A percentile compares a stretch with the other conserved stretches of the same genome.
Evolutionary conservation across 2,797 vertebrate genomes (phyloP).

Genomic region (Melanotaenia boesemani): DNA sequence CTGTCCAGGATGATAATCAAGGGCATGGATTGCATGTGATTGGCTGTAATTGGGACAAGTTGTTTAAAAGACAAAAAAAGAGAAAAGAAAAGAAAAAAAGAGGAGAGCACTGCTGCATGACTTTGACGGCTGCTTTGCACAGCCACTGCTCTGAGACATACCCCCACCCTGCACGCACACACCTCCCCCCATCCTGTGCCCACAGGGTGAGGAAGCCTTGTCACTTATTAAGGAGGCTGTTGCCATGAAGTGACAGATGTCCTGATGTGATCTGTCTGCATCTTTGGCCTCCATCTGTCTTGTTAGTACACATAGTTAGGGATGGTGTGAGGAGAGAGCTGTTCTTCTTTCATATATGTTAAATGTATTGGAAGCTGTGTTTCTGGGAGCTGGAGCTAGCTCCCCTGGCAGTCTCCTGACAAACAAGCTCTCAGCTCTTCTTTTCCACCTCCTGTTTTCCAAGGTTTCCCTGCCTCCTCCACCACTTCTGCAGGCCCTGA

Average conservation of each 20-base stretch:
- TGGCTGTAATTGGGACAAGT: slow-evolving; percentile 84
- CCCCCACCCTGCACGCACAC: slow-evolving; percentile 32
- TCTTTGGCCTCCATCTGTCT: slow-evolving; percentile 86
- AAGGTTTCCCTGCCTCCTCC: slow-evolving; percentile 79
- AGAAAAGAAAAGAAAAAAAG: background rate
- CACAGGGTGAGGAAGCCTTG: slow-evolving; percentile 85
- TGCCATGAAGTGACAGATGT: slow-evolving; percentile 95
- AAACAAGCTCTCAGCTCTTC: slow-evolving; percentile 60
- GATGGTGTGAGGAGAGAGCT: slow-evolving; percentile 83
- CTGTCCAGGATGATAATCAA: slow-evolving; percentile 69
- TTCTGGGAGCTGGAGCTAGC: slow-evolving; percentile 65
- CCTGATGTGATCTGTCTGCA: slow-evolving; percentile 92
- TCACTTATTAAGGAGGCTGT: slow-evolving; percentile 91
- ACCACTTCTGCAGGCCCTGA: slow-evolving; percentile 84
- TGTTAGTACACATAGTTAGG: slow-evolving; percentile 87
- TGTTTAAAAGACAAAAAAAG: slow-evolving; percentile 55
- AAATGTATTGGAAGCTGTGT: slow-evolving; percentile 89
- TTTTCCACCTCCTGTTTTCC: slow-evolving; percentile 77
- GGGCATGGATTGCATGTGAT: slow-evolving; percentile 73
- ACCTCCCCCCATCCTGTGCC: slow-evolving; percentile 59
- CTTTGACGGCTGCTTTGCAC: slow-evolving; percentile 78
- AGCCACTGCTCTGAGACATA: slow-evolving; percentile 62
- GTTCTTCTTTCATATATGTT: slow-evolving; percentile 93
- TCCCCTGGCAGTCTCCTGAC: slow-evolving; percentile 82
- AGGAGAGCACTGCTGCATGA: slow-evolving; percentile 72